These are phyloP conservation scores for Macrosiphum euphorbiae DNA, from an alignment of 2,888 invertebrate species.

Conservation along the genomic window DNA sequence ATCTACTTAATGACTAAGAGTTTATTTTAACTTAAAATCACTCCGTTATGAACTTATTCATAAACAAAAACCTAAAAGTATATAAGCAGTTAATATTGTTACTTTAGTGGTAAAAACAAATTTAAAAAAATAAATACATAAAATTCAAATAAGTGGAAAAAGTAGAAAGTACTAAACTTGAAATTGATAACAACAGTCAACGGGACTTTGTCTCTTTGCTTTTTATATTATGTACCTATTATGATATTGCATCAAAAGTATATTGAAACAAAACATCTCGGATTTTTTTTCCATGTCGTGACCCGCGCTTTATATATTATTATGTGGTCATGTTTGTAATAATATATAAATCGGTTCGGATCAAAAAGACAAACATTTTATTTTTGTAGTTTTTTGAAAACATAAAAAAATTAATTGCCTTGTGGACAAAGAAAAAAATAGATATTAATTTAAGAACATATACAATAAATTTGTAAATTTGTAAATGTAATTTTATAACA, in stretches of 20 bases:
- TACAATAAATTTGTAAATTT: no score
- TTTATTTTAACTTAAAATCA: conserved; percentile 7
- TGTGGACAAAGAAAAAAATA: no score
- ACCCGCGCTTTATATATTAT: background rate
- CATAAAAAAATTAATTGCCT: no score
- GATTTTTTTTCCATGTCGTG: background rate
- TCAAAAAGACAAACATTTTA: no score
- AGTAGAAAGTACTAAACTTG: background rate
- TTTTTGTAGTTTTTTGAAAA: no score
- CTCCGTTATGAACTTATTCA: background rate
- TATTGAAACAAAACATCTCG: background rate
- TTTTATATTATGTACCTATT: background rate
- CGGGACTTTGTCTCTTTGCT: background rate
- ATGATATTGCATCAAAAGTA: background rate
- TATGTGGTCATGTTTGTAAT: no score
- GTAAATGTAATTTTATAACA: no score
- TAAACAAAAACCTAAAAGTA: conserved; percentile 12
- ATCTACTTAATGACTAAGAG: background rate
- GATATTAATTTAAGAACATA: no score
- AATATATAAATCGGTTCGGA: no score
- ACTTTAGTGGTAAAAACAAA: background rate
- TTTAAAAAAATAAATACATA: background rate
- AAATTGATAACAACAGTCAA: background rate
- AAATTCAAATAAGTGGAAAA: background rate
- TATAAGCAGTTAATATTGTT: background rate